Base-by-base conservation (phyloP, 2,113 vertebrate genomes). In the Pseudorasbora parva region DNA sequence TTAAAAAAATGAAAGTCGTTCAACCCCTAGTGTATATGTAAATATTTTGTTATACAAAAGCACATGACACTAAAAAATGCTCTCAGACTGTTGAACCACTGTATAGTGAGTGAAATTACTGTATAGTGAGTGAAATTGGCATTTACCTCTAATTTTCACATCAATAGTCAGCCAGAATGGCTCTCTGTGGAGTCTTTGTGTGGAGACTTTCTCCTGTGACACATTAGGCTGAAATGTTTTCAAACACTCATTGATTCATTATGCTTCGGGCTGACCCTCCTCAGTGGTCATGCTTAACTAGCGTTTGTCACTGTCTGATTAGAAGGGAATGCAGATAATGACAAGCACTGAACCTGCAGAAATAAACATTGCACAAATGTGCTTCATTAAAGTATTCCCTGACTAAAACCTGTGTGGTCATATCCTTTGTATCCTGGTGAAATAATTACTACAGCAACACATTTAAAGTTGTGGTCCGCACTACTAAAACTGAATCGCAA, bases 241-340 rank as follows among this genome's bases (percentile, higher is more conserved):
- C 47, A 85, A 79, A 80, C 56, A 62, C 41, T 71, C 68, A 69
- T 79, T 73, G 68, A 79, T 84, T 72, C 68, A 79, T 84, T 72
- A 79, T 79, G 66, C 74, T 51, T 81, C 51, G 45, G 8, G 8
- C 60, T 87, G 49, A 64, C 62, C 78, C 12, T 47, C 27, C 41
- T 81, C 45, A 81, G 27, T 19, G 79, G 45, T 23, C 73, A 82
- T 78, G 78, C 33, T 84, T 73, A 87, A 73, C 83, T 73, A 19
- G 19, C 21, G 17, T 78, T 49, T 47, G 37, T 71, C 76, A 81
- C 43, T 82, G 56, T 78, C 81, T 76, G 68, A 66, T 72, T 86
- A 78, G 60, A 72, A 57, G 6, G 43, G 45, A 59, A 64, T 75
- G 73, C 57, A 83, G 82, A 33, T 66, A 74, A 57, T n/a, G 10